A percentile compares a stretch with the other conserved stretches of the same genome.
phyloP scores from a whole-genome alignment of 2,113 vertebrate genomes.

The Apodemus speciosus region DNA sequence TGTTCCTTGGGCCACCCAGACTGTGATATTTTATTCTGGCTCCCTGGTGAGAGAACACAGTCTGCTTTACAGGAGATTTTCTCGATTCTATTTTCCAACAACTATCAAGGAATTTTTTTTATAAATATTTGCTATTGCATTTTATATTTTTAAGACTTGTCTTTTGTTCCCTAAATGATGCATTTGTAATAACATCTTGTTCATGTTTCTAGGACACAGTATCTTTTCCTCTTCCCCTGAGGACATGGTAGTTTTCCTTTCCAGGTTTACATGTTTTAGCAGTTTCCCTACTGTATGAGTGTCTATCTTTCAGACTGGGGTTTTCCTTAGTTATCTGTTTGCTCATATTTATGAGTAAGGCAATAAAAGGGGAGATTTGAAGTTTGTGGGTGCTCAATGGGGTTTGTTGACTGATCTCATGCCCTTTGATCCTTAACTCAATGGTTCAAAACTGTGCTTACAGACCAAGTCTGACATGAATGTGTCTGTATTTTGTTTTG shows the following conservation, averaged over 20 bases:
- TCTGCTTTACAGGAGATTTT: neutral
- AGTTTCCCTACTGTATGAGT: neutral
- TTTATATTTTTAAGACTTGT: neutral
- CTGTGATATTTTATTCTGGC: neutral
- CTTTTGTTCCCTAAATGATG: neutral
- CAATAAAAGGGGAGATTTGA: neutral
- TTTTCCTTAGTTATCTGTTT: neutral
- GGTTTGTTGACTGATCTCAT: neutral
- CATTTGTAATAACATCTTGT: neutral
- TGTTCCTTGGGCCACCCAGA: neutral
- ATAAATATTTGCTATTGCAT: neutral
- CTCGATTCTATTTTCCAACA: neutral
- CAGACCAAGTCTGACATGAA: neutral
- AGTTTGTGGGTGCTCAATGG: neutral
- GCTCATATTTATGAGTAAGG: conserved; percentile 16
- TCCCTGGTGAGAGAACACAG: neutral
- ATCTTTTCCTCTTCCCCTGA: neutral
- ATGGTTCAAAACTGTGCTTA: neutral
- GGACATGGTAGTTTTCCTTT: neutral
- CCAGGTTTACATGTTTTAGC: neutral
- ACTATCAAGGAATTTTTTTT: neutral
- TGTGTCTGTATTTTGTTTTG: neutral
- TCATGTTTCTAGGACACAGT: neutral
- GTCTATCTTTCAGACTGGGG: neutral
- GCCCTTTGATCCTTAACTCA: conserved; percentile 45